Evolutionary conservation across 2,888 invertebrate genomes (phyloP).

Genomic region (Platycheirus rosarum): DNA sequence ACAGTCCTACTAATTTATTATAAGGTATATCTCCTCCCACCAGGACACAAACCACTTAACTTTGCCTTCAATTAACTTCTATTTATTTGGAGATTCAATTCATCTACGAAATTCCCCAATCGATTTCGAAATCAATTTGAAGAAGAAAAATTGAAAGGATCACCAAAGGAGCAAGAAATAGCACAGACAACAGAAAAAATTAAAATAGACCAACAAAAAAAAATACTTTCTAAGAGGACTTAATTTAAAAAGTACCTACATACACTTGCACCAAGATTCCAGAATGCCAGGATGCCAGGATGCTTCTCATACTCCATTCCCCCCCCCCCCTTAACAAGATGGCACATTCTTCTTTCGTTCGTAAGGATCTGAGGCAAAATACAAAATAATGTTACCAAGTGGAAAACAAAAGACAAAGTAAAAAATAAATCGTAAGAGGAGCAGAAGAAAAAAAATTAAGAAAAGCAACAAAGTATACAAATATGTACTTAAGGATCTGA

Average conservation of each 20-base stretch:
- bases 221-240: slow-evolving; percentile 55
- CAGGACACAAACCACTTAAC: slow-evolving; percentile 32
- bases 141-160: slow-evolving; percentile 66
- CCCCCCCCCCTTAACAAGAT: background rate
- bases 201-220: background rate
- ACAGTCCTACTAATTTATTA: slow-evolving; percentile 38
- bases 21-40: slow-evolving; percentile 20
- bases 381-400: slow-evolving; percentile 50
- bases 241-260: slow-evolving; percentile 65
- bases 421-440: background rate
- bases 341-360: slow-evolving; percentile 14
- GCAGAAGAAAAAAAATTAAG: slow-evolving; percentile 40
- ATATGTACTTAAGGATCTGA: slow-evolving; percentile 67
- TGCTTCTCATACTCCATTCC: background rate
- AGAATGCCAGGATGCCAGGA: background rate
- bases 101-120: slow-evolving; percentile 62
- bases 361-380: slow-evolving; percentile 20
- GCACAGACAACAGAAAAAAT: slow-evolving; percentile 11
- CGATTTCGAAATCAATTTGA: slow-evolving; percentile 68
- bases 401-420: slow-evolving; percentile 43
- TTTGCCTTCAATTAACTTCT: slow-evolving; percentile 65
- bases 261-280: slow-evolving; percentile 47
- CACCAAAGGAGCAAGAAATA: slow-evolving; percentile 51
- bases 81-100: slow-evolving; percentile 67
- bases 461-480: slow-evolving; percentile 63